phyloP scores from a whole-genome alignment of 2,797 vertebrate species.

The Halcyon badia region DNA sequence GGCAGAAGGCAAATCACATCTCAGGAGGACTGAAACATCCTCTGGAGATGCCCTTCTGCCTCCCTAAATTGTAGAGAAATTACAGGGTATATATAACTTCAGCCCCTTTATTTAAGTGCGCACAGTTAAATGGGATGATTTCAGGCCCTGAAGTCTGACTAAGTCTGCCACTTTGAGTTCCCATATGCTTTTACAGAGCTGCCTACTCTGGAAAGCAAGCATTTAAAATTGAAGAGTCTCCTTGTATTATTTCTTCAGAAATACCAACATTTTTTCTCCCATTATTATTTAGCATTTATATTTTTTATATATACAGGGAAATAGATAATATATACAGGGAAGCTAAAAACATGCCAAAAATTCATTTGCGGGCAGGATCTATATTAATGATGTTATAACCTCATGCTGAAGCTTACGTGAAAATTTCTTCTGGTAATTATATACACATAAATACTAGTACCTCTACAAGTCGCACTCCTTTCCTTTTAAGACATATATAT shows the following conservation, averaged over 20 bases:
- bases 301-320: background rate
- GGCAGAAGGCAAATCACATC: background rate
- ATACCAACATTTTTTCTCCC: background rate
- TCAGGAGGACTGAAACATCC: background rate
- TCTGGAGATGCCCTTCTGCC: background rate
- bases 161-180: background rate
- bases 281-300: background rate
- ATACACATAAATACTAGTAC: background rate
- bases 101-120: background rate
- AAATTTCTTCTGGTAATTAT: background rate
- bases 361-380: background rate
- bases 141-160: background rate
- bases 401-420: background rate
- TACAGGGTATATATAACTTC: background rate
- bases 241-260: background rate
- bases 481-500: background rate
- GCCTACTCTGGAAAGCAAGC: background rate
- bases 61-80: background rate
- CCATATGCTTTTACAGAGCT: background rate
- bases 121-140: background rate
- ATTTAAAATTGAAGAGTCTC: background rate
- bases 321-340: background rate
- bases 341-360: background rate
- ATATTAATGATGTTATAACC: background rate
- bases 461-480: background rate